These are phyloP conservation scores for Patella ulyssiponensis DNA, from an alignment of 2,888 invertebrate species.

Conservation along the genomic window DNA sequence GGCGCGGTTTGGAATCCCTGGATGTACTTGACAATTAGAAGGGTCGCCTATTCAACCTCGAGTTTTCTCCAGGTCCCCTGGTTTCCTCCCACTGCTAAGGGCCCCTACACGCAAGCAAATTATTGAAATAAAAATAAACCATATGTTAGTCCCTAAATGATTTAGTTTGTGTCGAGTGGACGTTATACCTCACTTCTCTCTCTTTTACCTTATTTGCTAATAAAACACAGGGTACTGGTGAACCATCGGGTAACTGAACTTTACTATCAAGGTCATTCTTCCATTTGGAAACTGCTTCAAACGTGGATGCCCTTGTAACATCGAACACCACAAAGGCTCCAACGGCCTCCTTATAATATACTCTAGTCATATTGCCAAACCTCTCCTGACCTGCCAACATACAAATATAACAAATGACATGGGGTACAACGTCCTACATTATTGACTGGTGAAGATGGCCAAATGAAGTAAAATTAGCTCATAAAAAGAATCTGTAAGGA, in stretches of 20 bases:
- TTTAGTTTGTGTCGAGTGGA: no score
- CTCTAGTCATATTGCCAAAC: conserved; percentile 78
- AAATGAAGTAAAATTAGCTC: no score
- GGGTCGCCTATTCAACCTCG: no score
- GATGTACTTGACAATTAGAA: no score
- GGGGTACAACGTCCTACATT: background rate
- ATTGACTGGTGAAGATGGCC: no score
- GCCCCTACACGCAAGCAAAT: no score
- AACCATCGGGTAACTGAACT: conserved; percentile 75
- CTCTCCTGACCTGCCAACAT: conserved; percentile 75
- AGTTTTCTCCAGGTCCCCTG: no score
- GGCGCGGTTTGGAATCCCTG: no score
- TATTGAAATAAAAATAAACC: no score
- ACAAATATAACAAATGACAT: conserved; percentile 5
- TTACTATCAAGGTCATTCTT: conserved; percentile 77
- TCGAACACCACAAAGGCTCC: conserved; percentile 76
- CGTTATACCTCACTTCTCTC: background rate
- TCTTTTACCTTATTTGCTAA: conserved; percentile 76
- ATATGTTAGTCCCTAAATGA: no score
- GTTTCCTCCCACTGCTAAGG: no score
- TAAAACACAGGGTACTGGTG: conserved; percentile 76
- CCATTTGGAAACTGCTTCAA: conserved; percentile 77
- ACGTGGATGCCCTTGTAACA: conserved; percentile 76
- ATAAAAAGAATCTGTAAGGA: no score
- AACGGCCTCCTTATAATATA: conserved; percentile 77